These are phyloP conservation scores for Nixonia krombeini DNA, from an alignment of 1,140 invertebrate genomes.

Conservation along the genomic window DNA sequence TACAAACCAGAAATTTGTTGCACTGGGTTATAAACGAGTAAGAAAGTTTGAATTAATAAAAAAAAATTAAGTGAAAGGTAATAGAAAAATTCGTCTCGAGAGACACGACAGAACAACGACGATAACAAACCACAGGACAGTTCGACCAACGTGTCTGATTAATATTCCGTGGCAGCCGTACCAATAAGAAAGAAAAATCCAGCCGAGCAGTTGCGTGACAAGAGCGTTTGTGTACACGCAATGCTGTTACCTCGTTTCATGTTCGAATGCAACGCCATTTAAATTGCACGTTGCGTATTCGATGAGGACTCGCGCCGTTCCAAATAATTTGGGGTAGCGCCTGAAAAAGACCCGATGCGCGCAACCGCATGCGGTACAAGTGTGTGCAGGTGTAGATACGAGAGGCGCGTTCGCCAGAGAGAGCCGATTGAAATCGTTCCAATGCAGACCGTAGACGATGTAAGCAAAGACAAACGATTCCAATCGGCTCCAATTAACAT, in stretches of 20 bases:
- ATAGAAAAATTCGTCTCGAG: too few relatives aligned
- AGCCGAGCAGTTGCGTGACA: not conserved
- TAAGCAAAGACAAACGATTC: constrained; percentile 39
- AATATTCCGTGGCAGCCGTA: not conserved
- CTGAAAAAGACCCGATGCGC: constrained; percentile 13
- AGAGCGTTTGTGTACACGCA: not conserved
- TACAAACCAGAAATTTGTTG: too few relatives aligned
- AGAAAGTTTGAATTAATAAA: too few relatives aligned
- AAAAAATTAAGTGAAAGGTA: too few relatives aligned
- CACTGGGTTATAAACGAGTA: too few relatives aligned
- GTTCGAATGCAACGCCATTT: not conserved
- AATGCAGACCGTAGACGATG: constrained; percentile 11
- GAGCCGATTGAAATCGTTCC: constrained; percentile 12
- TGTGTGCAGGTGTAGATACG: constrained; percentile 1
- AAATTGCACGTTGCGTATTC: not conserved
- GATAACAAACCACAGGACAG: too few relatives aligned
- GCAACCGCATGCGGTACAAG: constrained; percentile 20
- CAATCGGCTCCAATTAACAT: constrained; percentile 46
- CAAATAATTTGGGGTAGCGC: too few relatives aligned
- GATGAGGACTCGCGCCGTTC: not conserved
- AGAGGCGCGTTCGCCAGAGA: too few relatives aligned
- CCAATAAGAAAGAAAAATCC: not conserved
- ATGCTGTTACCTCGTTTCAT: too few relatives aligned
- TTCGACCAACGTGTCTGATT: too few relatives aligned
- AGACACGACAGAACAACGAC: too few relatives aligned